Percentiles rank a stretch among this genome's conserved stretches.
Evolutionary conservation across 2,797 vertebrate genomes (phyloP).

Genomic region (Tarsius wallacei): DNA sequence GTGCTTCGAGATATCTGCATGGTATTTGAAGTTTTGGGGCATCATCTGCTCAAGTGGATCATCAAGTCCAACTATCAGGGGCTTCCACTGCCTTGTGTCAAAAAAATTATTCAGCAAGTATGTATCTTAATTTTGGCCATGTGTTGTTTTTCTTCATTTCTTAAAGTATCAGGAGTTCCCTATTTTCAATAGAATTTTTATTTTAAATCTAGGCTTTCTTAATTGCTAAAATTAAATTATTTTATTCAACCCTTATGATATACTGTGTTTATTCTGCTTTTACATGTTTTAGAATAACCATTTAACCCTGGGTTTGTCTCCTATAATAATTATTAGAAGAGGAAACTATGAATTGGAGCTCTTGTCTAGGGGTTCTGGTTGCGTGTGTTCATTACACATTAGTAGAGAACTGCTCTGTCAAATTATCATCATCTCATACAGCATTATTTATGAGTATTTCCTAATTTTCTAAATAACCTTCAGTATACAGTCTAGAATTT

Average conservation of each 20-base stretch:
- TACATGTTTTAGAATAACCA: neutral
- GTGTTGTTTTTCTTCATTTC: neutral
- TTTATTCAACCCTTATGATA: neutral
- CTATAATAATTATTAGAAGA: neutral
- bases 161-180: neutral
- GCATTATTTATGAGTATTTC: neutral
- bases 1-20: conserved; percentile 96
- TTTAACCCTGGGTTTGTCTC: neutral
- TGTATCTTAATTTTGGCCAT: conserved; percentile 59
- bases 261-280: conserved; percentile 46
- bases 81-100: conserved; percentile 96
- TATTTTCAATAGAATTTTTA: conserved; percentile 32
- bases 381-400: neutral
- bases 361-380: neutral
- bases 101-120: conserved; percentile 97
- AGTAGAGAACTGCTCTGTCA: conserved; percentile 48
- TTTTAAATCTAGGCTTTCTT: conserved; percentile 35
- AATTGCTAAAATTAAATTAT: conserved; percentile 21
- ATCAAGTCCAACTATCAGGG: conserved; percentile 99
- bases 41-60: conserved; percentile 99
- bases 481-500: conserved; percentile 20
- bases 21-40: conserved; percentile 99
- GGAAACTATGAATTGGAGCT: neutral
- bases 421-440: neutral
- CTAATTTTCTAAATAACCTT: conserved; percentile 24